These are phyloP conservation scores for Amia ocellicauda DNA, from an alignment of 2,113 vertebrate species.

Conservation along the genomic window DNA sequence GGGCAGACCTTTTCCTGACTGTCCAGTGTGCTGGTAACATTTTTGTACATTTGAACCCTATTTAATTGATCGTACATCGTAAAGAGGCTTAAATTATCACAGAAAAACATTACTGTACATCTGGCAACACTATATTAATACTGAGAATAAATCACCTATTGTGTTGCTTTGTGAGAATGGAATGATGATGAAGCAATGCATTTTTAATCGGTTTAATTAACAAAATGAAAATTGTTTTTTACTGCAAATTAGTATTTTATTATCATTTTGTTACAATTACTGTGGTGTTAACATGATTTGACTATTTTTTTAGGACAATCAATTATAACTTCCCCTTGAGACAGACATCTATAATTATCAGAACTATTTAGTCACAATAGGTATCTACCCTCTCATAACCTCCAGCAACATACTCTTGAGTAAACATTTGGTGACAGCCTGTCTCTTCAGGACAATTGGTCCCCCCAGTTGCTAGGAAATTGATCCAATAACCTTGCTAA, in stretches of 20 bases:
- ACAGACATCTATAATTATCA: conserved; percentile 6
- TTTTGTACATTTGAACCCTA: no score
- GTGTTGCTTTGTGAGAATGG: neutral
- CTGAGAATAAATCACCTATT: no score
- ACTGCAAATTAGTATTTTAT: conserved; percentile 4
- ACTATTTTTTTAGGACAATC: conserved; percentile 10
- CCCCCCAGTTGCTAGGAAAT: conserved; percentile 1
- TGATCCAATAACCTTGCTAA: neutral
- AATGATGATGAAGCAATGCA: neutral
- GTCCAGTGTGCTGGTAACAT: no score
- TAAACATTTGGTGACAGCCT: neutral
- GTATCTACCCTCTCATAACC: conserved; percentile 3
- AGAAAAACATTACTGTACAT: no score
- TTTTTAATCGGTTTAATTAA: conserved; percentile 7
- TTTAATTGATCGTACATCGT: no score
- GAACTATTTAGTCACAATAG: conserved; percentile 10
- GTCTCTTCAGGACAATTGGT: neutral
- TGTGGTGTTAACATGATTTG: conserved; percentile 10
- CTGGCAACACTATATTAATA: no score
- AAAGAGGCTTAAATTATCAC: no score
- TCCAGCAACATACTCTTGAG: neutral
- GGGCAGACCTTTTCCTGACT: no score
- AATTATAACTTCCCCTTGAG: conserved; percentile 19
- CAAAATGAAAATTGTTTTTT: conserved; percentile 1
- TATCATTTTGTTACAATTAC: conserved; percentile 9